Base-by-base conservation (phyloP, 2,888 invertebrate genomes). In the Morpho helenor region DNA sequence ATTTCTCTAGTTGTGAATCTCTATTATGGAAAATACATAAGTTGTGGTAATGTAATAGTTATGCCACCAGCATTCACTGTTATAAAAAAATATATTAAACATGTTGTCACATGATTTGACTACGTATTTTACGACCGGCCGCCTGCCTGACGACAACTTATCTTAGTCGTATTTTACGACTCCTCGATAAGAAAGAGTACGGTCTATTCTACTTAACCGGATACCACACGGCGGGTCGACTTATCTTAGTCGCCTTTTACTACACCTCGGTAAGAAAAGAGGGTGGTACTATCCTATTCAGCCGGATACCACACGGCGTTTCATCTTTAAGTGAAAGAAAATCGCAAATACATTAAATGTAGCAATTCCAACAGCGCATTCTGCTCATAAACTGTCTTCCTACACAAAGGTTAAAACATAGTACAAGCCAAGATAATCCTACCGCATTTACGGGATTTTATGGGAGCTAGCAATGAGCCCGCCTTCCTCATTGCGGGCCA, bases 31-130 rank as follows among this genome's bases (percentile, higher is more conserved):
- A 39, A 54, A 8, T 48, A 41, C 40, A 41, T 47, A 58, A 41
- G 31, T 44, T 45, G 39, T 22, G 53, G 47, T 52, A 45, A 49
- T 49, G 22, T 49, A 23, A 53, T 49, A 49, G 22, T 41, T 44
- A 66, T 57, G 49, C 49, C 48, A 65, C 64, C 64, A 10, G 66
- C 72, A 73, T 72, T 72, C 71, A 72, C 68, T 67, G 69, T 69
- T 77, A 76, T 76, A 76, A 77, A 74, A 76, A 69, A 70, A 16
- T 16, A 2, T 16, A 16, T 16, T 16, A 16, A 1, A 16, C 16
- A 16, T 16, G 16, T 16, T 16, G 16, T 16, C 16, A 16, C 16
- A 16, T 16, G 16, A 16, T 16, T 16, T 16, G 16, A 2, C 16
- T 16, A 16, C 1, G 16, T 16, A 16, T 16, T 16, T 16, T 16